Conservation (phyloP, 2,888 invertebrate genomes). For the Agrochola litura region DNA sequence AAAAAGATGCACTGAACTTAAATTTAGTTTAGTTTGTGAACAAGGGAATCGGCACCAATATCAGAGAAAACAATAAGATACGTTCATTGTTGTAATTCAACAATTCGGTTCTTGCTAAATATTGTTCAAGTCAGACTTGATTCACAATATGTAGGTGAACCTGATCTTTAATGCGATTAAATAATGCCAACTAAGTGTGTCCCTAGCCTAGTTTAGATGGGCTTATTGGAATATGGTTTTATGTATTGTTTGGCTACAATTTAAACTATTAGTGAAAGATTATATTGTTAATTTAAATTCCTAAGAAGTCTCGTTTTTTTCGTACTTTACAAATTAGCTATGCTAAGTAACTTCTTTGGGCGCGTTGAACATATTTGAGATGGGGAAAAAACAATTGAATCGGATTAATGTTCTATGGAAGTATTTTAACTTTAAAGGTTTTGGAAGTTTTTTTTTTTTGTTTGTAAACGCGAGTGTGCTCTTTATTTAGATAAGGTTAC, state of each 20-base stretch:
- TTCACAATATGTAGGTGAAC: slow-evolving; percentile 43
- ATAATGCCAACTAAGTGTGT: slow-evolving; percentile 49
- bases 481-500: no score
- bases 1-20: no score
- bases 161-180: slow-evolving; percentile 51
- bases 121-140: slow-evolving; percentile 2
- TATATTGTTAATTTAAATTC: neutral
- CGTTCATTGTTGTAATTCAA: slow-evolving; percentile 10
- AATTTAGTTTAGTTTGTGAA: no score
- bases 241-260: slow-evolving; percentile 21
- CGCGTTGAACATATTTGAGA: no score
- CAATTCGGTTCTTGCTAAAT: slow-evolving; percentile 7
- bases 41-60: no score
- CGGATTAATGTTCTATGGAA: no score
- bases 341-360: no score
- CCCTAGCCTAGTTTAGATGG: slow-evolving; percentile 37
- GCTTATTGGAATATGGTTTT: slow-evolving; percentile 24
- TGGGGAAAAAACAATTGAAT: no score
- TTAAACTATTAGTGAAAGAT: neutral
- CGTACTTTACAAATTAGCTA: no score
- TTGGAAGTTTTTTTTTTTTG: no score
- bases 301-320: neutral
- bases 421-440: no score
- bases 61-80: neutral
- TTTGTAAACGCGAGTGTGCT: no score